Percentiles rank a stretch among this genome's conserved stretches.
These are phyloP conservation scores for Sycophila sp. DNA, from an alignment of 1,140 invertebrate species.

Conservation along the genomic window DNA sequence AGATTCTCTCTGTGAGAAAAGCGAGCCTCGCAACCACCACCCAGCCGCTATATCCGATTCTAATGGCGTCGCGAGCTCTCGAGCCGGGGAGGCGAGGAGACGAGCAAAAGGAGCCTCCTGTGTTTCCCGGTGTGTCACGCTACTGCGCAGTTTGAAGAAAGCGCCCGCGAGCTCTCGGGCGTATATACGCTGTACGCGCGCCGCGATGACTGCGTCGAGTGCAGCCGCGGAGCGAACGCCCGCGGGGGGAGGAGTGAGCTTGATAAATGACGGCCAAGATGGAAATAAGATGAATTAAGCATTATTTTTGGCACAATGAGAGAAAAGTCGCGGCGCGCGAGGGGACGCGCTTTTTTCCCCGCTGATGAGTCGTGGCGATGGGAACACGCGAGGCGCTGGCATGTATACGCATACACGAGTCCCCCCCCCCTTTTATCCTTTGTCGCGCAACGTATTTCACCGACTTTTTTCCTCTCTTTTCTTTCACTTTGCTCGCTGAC, in stretches of 20 bases:
- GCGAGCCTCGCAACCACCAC: not conserved
- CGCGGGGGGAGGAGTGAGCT: not conserved
- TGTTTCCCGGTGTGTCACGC: conserved; percentile 54
- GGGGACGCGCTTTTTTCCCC: not conserved
- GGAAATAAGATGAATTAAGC: conserved; percentile 22
- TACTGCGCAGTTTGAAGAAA: no score
- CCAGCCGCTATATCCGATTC: conserved; percentile 50
- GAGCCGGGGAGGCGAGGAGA: conserved; percentile 1
- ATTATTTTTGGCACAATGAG: conserved; percentile 35
- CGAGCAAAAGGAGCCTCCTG: conserved; percentile 22
- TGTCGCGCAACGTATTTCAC: conserved; percentile 2
- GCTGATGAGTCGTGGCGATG: not conserved
- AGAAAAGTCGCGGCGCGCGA: conserved; percentile 18
- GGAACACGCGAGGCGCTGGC: not conserved
- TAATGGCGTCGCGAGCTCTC: conserved; percentile 38
- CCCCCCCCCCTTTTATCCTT: not conserved
- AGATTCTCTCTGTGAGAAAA: not conserved
- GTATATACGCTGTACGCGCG: not conserved
- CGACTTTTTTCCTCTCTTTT: not conserved
- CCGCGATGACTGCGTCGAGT: not conserved
- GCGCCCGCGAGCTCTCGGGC: not conserved
- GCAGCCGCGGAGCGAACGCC: conserved; percentile 14
- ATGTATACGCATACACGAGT: conserved; percentile 1
- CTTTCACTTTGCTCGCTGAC: not conserved
- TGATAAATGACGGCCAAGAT: conserved; percentile 21